These are phyloP conservation scores for Jacana jacana DNA, from an alignment of 2,113 vertebrate species.

Conservation along the genomic window DNA sequence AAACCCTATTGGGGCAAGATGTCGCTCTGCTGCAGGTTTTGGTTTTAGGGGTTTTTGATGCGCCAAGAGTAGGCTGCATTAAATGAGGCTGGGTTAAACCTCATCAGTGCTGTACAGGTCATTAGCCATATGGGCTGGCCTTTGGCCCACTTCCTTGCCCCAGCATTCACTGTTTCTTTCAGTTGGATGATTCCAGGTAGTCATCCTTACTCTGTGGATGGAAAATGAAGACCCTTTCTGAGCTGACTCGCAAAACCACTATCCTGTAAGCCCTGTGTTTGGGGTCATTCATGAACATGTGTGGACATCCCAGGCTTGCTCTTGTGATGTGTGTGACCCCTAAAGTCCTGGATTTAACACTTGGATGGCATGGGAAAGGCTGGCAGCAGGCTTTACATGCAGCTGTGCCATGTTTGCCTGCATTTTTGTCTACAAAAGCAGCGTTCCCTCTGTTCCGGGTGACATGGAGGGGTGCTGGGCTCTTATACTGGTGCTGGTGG, in stretches of 20 bases:
- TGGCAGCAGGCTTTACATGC: neutral
- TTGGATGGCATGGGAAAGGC: neutral
- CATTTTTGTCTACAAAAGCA: neutral
- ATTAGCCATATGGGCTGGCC: neutral
- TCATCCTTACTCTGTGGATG: neutral
- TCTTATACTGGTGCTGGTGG: neutral
- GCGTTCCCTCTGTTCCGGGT: neutral
- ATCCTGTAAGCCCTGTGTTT: accelerated
- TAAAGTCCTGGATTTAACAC: neutral
- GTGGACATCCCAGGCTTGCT: neutral
- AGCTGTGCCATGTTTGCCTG: neutral
- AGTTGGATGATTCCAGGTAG: neutral
- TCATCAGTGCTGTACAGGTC: neutral
- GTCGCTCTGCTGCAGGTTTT: neutral
- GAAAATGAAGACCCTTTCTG: neutral
- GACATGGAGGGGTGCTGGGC: neutral
- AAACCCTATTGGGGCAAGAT: neutral
- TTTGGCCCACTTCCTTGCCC: neutral
- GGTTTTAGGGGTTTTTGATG: neutral
- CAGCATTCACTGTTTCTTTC: neutral
- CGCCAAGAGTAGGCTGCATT: neutral
- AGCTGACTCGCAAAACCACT: neutral
- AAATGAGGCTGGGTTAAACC: neutral
- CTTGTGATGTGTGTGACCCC: neutral
- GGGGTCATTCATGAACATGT: neutral